A percentile compares a stretch with the other conserved stretches of the same genome.
Conservation (phyloP, 2,888 invertebrate species). For the Antheraea assamensis region DNA sequence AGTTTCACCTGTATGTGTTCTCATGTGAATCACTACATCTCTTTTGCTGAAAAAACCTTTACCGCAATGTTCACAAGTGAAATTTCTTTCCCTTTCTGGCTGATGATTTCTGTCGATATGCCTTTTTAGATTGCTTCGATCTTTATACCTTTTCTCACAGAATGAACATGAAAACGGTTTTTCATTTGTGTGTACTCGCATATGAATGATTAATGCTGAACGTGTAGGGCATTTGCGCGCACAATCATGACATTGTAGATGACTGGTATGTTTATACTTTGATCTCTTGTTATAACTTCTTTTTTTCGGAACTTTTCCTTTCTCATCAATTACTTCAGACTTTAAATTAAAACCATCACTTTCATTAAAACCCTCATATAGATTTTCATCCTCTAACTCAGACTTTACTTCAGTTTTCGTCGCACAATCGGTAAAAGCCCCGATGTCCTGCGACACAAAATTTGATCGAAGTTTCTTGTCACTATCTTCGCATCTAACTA, state of each 20-base stretch:
- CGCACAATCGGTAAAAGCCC: slow-evolving; percentile 25
- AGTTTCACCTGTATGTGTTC: slow-evolving; percentile 69
- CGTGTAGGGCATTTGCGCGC: slow-evolving; percentile 47
- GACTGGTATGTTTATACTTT: slow-evolving; percentile 30
- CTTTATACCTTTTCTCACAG: slow-evolving; percentile 64
- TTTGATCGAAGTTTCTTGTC: slow-evolving; percentile 51
- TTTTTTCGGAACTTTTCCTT: slow-evolving; percentile 24
- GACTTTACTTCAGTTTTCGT: slow-evolving; percentile 49
- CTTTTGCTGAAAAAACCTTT: slow-evolving; percentile 63
- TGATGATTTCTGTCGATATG: slow-evolving; percentile 58
- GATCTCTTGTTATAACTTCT: slow-evolving; percentile 37
- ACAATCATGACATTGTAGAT: slow-evolving; percentile 52
- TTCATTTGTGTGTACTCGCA: slow-evolving; percentile 60
- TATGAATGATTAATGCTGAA: slow-evolving; percentile 54
- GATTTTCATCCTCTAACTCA: slow-evolving; percentile 44
- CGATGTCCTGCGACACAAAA: slow-evolving; percentile 20
- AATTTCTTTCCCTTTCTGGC: slow-evolving; percentile 49
- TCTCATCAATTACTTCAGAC: not conserved
- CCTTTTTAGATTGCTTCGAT: slow-evolving; percentile 54
- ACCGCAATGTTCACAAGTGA: slow-evolving; percentile 68
- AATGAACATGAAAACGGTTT: slow-evolving; percentile 53
- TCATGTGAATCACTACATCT: slow-evolving; percentile 61
- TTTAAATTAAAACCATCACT: slow-evolving; percentile 1
- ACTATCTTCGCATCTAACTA: slow-evolving; percentile 58
- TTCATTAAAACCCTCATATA: slow-evolving; percentile 24